Conservation (phyloP, 1,140 invertebrate genomes). For the Trachelipus rathkii region DNA sequence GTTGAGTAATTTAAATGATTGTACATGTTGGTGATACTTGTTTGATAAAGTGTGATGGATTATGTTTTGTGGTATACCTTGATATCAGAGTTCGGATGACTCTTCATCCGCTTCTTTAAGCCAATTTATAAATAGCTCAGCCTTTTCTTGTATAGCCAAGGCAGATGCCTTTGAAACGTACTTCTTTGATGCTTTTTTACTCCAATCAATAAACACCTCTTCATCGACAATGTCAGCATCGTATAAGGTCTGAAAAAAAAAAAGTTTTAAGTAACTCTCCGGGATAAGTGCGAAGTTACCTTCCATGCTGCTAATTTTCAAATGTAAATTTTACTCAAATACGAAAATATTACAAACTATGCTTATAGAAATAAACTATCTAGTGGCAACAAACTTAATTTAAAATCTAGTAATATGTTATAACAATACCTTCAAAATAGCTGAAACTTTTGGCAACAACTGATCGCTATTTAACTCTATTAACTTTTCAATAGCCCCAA, state of each 20-base stretch:
- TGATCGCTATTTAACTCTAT: conserved; percentile 73
- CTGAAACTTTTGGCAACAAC: conserved; percentile 81
- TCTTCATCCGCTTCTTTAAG: conserved; percentile 94
- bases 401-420: conserved; percentile 7
- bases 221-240: conserved; percentile 93
- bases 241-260: conserved; percentile 71
- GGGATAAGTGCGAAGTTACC: no score
- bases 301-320: no score
- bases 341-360: no score
- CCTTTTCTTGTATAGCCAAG: conserved; percentile 86
- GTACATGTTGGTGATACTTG: no score
- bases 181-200: conserved; percentile 86
- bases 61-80: no score
- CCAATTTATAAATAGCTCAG: conserved; percentile 92
- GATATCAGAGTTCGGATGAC: conserved; percentile 23
- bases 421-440: conserved; percentile 71
- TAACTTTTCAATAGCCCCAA: conserved; percentile 92
- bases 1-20: no score
- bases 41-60: no score
- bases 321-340: not conserved
- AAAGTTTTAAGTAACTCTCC: not conserved
- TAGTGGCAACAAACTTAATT: no score
- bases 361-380: no score
- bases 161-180: conserved; percentile 86
- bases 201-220: conserved; percentile 89